A percentile compares a stretch with the other conserved stretches of the same genome.
phyloP scores from a whole-genome alignment of 2,113 vertebrate species.

The Ageneiosus marmoratus region DNA sequence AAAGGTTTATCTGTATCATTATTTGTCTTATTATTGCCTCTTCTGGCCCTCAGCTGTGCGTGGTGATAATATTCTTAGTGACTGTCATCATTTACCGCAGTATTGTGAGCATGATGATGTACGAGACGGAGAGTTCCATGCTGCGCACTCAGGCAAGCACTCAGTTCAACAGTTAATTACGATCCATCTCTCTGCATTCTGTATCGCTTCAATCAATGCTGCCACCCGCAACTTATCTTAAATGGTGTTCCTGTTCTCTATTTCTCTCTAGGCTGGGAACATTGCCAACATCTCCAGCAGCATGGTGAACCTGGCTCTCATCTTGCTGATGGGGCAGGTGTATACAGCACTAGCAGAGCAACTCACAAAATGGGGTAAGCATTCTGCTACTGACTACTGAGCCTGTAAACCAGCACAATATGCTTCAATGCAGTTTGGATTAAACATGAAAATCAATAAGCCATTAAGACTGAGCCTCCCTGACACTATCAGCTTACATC shows the following conservation, averaged over 20 bases:
- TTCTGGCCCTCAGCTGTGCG: slow-evolving; percentile 67
- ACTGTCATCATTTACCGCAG: slow-evolving; percentile 79
- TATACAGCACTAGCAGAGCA: slow-evolving; percentile 77
- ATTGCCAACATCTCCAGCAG: slow-evolving; percentile 78
- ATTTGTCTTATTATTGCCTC: not conserved
- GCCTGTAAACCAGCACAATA: slow-evolving; percentile 15
- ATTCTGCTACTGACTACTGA: slow-evolving; percentile 33
- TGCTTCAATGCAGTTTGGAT: slow-evolving; percentile 16
- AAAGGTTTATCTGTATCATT: not conserved
- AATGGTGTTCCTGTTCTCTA: not conserved
- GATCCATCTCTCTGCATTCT: not conserved
- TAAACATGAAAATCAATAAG: slow-evolving; percentile 45
- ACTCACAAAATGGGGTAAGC: slow-evolving; percentile 80
- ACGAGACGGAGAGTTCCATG: slow-evolving; percentile 72
- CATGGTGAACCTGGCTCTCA: slow-evolving; percentile 76
- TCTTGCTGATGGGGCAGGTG: slow-evolving; percentile 77
- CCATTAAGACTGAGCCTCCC: slow-evolving; percentile 2
- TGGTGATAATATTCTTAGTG: slow-evolving; percentile 80
- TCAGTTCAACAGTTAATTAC: slow-evolving; percentile 18
- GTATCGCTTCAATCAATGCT: slow-evolving; percentile 30
- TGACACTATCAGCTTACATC: not conserved
- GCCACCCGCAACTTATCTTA: slow-evolving; percentile 28
- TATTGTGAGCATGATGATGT: slow-evolving; percentile 78
- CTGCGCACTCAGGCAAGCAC: slow-evolving; percentile 75
- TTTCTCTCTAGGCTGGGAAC: slow-evolving; percentile 70